phyloP scores from a whole-genome alignment of 2,888 invertebrate genomes.

The Melieria picta region DNA sequence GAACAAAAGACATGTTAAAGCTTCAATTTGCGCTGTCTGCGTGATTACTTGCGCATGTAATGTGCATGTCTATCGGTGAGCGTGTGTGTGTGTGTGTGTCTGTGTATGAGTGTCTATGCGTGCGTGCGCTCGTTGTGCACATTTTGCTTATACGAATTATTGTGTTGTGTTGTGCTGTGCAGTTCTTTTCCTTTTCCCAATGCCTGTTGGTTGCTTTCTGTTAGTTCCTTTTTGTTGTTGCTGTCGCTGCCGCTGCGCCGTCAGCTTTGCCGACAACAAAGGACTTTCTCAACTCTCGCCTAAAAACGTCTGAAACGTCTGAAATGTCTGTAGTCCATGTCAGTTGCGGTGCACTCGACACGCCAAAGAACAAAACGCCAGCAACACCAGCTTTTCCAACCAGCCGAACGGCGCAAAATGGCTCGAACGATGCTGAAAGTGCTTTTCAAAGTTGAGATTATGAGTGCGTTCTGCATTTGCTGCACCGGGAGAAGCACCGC shows the following conservation, averaged over 20 bases:
- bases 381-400: not conserved
- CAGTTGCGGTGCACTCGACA: conserved; percentile 1
- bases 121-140: not conserved
- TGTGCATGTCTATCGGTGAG: no score
- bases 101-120: not conserved
- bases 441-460: conserved; percentile 36
- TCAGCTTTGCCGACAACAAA: not conserved
- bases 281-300: not conserved
- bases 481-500: no score
- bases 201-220: not conserved
- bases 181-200: no score
- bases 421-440: conserved; percentile 29
- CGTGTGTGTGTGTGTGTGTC: no score
- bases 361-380: not conserved
- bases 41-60: conserved; percentile 39
- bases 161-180: not conserved
- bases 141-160: not conserved
- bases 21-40: conserved; percentile 44
- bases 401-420: not conserved
- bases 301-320: not conserved
- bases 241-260: not conserved
- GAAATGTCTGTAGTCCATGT: not conserved
- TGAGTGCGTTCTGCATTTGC: not conserved
- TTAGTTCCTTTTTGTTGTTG: not conserved
- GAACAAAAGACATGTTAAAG: conserved; percentile 42